Evolutionary conservation across 2,113 vertebrate genomes (phyloP), one percentile per base, ranked within the genome.

Genomic region (Vidua macroura): DNA sequence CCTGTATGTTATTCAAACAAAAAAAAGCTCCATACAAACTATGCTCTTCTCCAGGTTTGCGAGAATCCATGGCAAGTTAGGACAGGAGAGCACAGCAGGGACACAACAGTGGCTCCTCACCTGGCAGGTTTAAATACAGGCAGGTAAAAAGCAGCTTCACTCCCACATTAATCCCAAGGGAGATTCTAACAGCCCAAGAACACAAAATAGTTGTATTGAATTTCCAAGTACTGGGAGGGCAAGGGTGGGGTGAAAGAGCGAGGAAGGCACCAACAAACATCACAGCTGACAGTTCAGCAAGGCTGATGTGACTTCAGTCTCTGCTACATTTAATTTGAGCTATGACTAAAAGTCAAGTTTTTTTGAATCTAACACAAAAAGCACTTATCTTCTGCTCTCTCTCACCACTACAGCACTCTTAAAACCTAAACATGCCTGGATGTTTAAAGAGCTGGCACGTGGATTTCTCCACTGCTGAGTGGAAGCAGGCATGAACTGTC

Each of bases 401-500:
- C 85, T 86, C 59, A 83, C 39, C 33, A 44, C 75, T 17, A 62
- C 52, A 62, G 72, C 78, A 37, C 70, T 85, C 39, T 39, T 31
- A 63, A 79, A 92, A 90, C 60, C 44, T 52, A n/a, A 93, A 91
- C 52, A 67, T 30, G 83, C 30, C 83, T 81, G 74, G 66, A 77
- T 81, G 76, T 83, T 84, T 81, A 37, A 64, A 77, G 72, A 86
- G 88, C 33, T 92, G 83, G 92, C 83, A 92, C 68, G 78, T 3
- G 41, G 22, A 94, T 72, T 88, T 78, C 94, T 56, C 75, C 60
- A 83, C 28, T 37, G 60, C 64, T 82, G 88, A 94, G 80, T 20
- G n/a, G 83, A 97, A 93, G 92, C 92, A 93, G 85, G 79, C 82
- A 94, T 13, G 48, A 94, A 93, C 82, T 74, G 88, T 94, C 94